phyloP scores from a whole-genome alignment of 2,113 vertebrate species.

The Lanius collurio region DNA sequence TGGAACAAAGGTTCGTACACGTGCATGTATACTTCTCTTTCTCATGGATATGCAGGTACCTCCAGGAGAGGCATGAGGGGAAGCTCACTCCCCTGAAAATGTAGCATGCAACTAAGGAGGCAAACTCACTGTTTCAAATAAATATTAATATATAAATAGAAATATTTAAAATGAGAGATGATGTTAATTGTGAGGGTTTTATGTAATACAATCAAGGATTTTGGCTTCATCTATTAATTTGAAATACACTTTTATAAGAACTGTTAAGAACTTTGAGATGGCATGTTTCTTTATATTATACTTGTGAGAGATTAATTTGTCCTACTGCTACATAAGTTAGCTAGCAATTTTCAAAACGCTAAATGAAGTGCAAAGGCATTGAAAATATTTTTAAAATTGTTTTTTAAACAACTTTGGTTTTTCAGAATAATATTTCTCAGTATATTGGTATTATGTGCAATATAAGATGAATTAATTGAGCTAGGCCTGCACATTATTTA shows the following conservation, averaged over 20 bases:
- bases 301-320: slow-evolving; percentile 49
- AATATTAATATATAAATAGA: not conserved
- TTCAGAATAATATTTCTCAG: not conserved
- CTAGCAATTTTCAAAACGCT: slow-evolving; percentile 51
- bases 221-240: not conserved
- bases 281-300: not conserved
- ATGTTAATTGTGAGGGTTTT: not conserved
- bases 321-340: slow-evolving; percentile 34
- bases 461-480: slow-evolving; percentile 15
- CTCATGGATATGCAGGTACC: not conserved
- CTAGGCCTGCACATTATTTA: slow-evolving; percentile 43
- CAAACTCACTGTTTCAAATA: not conserved
- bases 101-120: not conserved
- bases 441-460: slow-evolving; percentile 20
- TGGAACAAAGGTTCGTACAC: not conserved
- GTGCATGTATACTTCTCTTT: not conserved
- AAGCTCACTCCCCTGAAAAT: not conserved
- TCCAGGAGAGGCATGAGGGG: not conserved
- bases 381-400: slow-evolving; percentile 47
- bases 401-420: slow-evolving; percentile 39
- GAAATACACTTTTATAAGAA: slow-evolving; percentile 22
- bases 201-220: not conserved
- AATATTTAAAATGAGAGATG: not conserved
- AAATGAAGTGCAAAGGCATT: slow-evolving; percentile 44
- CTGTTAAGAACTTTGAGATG: not conserved